A percentile compares a stretch with the other conserved stretches of the same genome.
Evolutionary conservation across 2,888 invertebrate species (phyloP).

Genomic region (Stegana nigrithorax): DNA sequence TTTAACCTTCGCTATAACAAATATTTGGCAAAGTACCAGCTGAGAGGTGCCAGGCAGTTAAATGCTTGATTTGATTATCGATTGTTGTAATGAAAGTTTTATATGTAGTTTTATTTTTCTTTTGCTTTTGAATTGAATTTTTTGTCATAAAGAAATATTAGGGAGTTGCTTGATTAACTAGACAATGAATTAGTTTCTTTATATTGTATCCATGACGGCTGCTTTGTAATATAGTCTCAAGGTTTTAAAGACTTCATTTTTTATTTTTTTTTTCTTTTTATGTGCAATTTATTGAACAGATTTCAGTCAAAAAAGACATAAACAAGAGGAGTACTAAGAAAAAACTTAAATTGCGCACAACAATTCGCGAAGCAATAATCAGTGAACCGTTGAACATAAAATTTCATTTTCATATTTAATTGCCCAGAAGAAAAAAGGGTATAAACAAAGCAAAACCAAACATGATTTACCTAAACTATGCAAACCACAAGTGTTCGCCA

Average conservation of each 20-base stretch:
- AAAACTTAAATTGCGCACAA: not conserved
- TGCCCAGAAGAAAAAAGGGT: slow-evolving; percentile 26
- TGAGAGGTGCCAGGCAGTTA: slow-evolving; percentile 41
- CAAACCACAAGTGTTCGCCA: slow-evolving; percentile 4
- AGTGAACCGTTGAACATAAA: slow-evolving; percentile 44
- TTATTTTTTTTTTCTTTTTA: not conserved
- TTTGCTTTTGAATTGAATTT: too few species aligned
- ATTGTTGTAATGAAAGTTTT: slow-evolving; percentile 51
- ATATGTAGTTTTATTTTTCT: too few species aligned
- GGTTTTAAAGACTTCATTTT: too few species aligned
- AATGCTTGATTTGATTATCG: slow-evolving; percentile 55
- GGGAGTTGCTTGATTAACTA: too few species aligned
- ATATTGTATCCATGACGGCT: too few species aligned
- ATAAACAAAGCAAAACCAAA: not conserved
- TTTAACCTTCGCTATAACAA: slow-evolving; percentile 7
- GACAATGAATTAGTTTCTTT: too few species aligned
- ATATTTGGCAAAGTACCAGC: slow-evolving; percentile 11
- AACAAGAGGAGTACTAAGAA: not conserved
- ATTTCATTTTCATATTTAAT: slow-evolving; percentile 51
- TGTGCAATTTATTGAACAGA: too few species aligned
- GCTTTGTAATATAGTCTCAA: too few species aligned
- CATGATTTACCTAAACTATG: not conserved
- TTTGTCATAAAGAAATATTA: too few species aligned
- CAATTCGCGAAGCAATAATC: not conserved
- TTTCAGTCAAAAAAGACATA: too few species aligned